Conservation (phyloP, 1,140 invertebrate genomes). For the Meloidogyne exigua region DNA sequence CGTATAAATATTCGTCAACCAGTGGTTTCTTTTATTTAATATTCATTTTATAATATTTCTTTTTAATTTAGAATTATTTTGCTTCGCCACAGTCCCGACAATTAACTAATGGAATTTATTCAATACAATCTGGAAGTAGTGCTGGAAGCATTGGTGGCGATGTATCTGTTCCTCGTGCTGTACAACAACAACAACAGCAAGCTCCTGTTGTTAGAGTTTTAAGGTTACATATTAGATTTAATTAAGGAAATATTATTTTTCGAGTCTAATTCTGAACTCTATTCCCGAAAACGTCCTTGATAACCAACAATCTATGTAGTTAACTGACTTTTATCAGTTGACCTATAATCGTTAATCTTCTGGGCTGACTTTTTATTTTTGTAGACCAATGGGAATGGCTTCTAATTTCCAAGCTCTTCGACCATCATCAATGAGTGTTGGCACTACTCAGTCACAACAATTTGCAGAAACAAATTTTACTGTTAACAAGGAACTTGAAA, state of each 20-base stretch:
- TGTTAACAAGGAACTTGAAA: conserved; percentile 22
- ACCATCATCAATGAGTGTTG: conserved; percentile 7
- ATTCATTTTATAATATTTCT: neutral
- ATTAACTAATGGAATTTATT: conserved; percentile 1
- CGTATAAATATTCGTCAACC: conserved; percentile 9
- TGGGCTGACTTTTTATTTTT: neutral
- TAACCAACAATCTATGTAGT: too few relatives aligned
- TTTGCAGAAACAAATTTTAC: conserved; percentile 2
- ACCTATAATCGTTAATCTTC: too few relatives aligned
- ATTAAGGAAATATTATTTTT: neutral
- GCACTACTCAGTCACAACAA: neutral
- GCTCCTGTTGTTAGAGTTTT: conserved; percentile 1
- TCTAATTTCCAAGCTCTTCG: neutral
- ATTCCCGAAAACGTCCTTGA: too few relatives aligned
- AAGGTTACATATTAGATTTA: neutral
- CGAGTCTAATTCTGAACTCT: too few relatives aligned
- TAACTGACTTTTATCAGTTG: too few relatives aligned
- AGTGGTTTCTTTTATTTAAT: neutral
- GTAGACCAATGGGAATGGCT: neutral
- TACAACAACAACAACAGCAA: neutral
- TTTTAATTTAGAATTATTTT: conserved; percentile 14
- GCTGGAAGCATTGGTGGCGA: neutral
- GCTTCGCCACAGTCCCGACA: neutral
- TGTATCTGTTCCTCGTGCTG: neutral
- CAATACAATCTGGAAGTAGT: neutral